Evolutionary conservation across 1,140 invertebrate genomes (phyloP).

Genomic region (Odontomachus brunneus): DNA sequence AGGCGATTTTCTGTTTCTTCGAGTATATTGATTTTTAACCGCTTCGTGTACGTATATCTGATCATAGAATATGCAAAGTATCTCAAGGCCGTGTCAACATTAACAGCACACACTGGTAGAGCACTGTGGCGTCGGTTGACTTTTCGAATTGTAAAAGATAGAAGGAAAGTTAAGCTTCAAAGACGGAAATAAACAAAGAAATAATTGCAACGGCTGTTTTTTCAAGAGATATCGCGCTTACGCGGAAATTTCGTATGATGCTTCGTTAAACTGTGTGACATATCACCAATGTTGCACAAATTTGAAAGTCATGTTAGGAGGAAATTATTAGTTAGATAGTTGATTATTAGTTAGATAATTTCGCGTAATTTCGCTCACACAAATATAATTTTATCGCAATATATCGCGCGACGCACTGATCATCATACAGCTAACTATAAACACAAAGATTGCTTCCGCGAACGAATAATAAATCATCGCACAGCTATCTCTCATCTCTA

Average conservation of each 20-base stretch:
- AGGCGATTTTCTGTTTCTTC: background rate
- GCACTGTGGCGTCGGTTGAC: background rate
- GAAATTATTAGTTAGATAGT: background rate
- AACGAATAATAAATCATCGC: background rate
- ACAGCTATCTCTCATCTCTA: too few relatives aligned
- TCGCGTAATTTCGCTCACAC: background rate
- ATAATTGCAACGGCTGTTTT: background rate
- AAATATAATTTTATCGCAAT: background rate
- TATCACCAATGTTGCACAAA: too few relatives aligned
- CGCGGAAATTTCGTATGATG: background rate
- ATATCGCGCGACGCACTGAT: background rate
- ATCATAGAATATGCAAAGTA: background rate
- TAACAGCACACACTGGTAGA: background rate
- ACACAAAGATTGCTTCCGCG: background rate
- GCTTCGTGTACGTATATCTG: background rate
- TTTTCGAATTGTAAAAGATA: background rate
- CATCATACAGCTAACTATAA: background rate
- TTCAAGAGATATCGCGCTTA: too few relatives aligned
- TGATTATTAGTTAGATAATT: background rate
- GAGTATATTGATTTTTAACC: slow-evolving; percentile 15
- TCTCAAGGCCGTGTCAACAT: background rate
- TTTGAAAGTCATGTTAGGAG: too few relatives aligned
- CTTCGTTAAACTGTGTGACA: background rate
- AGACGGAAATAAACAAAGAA: background rate
- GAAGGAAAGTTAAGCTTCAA: background rate